Conservation (phyloP, 2,888 invertebrate genomes). For the Sinopyrophorus schimmeli region DNA sequence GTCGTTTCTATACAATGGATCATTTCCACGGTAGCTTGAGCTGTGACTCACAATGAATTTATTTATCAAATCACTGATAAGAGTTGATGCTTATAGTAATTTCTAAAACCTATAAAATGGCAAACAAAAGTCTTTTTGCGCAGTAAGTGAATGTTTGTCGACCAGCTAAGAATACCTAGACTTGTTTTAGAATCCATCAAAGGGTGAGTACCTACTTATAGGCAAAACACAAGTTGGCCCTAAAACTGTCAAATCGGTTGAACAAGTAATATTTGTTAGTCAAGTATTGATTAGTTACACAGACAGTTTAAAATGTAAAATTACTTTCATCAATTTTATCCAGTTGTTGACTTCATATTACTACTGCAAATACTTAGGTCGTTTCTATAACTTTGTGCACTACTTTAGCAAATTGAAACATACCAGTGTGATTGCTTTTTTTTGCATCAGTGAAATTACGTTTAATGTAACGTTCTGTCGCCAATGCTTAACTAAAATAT, state of each 20-base stretch:
- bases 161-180: conserved; percentile 23
- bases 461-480: no score
- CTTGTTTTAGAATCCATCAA: no score
- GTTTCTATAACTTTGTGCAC: conserved; percentile 27
- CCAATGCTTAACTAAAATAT: no score
- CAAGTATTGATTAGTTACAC: no score
- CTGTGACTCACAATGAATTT: conserved; percentile 38
- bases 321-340: no score
- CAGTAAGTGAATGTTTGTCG: conserved; percentile 32
- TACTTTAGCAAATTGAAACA: conserved; percentile 26
- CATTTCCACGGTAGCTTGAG: conserved; percentile 38
- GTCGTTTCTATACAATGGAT: conserved; percentile 35
- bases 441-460: no score
- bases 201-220: no score
- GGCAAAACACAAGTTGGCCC: no score
- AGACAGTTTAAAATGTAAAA: no score
- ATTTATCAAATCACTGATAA: conserved; percentile 40
- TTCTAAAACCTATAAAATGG: conserved; percentile 38
- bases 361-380: no score
- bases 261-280: no score
- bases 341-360: conserved; percentile 2
- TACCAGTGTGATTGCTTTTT: conserved; percentile 5
- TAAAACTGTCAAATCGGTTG: no score
- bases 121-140: conserved; percentile 31
- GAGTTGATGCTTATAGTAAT: conserved; percentile 35